Evolutionary conservation across 35 echinoderm and acorn worm species (phyloP).

Genomic region (Amphiura filiformis): DNA sequence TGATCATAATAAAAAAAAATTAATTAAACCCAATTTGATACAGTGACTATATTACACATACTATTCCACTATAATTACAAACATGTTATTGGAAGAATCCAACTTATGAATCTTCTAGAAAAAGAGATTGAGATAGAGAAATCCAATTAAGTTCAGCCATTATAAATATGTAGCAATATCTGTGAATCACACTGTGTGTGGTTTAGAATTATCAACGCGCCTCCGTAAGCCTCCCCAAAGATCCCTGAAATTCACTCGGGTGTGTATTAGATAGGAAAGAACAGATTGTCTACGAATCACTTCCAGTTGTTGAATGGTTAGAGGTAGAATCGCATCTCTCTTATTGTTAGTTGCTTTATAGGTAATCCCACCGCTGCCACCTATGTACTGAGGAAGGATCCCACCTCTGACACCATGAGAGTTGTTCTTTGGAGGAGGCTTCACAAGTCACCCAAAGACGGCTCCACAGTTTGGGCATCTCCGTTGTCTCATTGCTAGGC

Average conservation of each 20-base stretch:
- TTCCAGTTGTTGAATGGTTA: not conserved
- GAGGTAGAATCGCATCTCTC: not conserved
- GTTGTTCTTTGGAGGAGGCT: not conserved
- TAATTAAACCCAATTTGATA: too few species aligned
- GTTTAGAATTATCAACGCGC: not conserved
- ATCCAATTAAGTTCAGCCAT: too few species aligned
- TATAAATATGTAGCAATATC: too few species aligned
- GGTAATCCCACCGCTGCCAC: not conserved
- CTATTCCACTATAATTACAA: too few species aligned
- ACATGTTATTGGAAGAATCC: too few species aligned
- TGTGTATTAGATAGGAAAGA: not conserved
- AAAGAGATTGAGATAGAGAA: too few species aligned
- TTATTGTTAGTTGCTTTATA: not conserved
- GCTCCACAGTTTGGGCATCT: slow-evolving; percentile 76
- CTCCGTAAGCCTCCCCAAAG: not conserved
- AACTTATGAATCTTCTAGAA: too few species aligned
- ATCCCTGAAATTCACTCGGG: not conserved
- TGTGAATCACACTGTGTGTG: not conserved
- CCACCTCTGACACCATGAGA: not conserved
- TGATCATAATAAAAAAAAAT: too few species aligned
- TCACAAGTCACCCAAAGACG: slow-evolving; percentile 54
- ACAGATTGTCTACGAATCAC: not conserved
- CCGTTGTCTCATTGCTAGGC: slow-evolving; percentile 69
- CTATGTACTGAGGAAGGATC: not conserved
- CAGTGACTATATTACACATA: too few species aligned